Evolutionary conservation across 2,113 vertebrate species (phyloP), one percentile per base, ranked within the genome.

Genomic region (Rhinolophus ferrumequinum): DNA sequence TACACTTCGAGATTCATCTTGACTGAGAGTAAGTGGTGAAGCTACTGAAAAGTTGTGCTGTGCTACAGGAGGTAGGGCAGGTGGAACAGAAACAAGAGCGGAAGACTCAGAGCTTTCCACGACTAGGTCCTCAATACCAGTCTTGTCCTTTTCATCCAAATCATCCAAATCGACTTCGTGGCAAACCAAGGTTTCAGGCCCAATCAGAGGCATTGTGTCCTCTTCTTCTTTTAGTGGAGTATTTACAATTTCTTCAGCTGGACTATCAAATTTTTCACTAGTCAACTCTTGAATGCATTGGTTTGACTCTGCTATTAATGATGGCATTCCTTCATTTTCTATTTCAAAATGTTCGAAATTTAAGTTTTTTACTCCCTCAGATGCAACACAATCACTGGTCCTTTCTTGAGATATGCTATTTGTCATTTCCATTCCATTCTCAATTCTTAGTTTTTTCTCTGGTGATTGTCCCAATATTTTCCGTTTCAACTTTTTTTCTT

Each of bases 141-240:
- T 98, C 97, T 99, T 99, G 30, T 99, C 99, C 97, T 99, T 99
- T 70, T 99, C 99, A 3, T 99, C 99, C 8, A 99, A 97, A 94
- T 99, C 99, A 35, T 99, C 99, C 96, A 99, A 98, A 97, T 99
- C 99, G 0, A 99, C 99, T 93, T 99, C 99, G 7, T 99, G 99
- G 96, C 99, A 99, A 75, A 99, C 99, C 86, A 99, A 97, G 0
- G 99, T 99, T 50, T 99, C 99, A 0, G 99, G 99, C 4, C 99
- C 99, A 0, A 99, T 99, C 97, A 99, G 99, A 11, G 99, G 99
- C 98, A 99, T 99, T 0, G 98, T 66, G 50, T 99, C 99, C 6
- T 99, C 99, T 11, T 98, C 98, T 0, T 98, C 98, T 52, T 98
- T 98, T 19, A 90, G 83, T 5, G 98, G 96, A 10, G 91, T 30